A percentile compares a stretch with the other conserved stretches of the same genome.
phyloP scores from a whole-genome alignment of 2,888 invertebrate species.

The Dicyrtomina minuta region DNA sequence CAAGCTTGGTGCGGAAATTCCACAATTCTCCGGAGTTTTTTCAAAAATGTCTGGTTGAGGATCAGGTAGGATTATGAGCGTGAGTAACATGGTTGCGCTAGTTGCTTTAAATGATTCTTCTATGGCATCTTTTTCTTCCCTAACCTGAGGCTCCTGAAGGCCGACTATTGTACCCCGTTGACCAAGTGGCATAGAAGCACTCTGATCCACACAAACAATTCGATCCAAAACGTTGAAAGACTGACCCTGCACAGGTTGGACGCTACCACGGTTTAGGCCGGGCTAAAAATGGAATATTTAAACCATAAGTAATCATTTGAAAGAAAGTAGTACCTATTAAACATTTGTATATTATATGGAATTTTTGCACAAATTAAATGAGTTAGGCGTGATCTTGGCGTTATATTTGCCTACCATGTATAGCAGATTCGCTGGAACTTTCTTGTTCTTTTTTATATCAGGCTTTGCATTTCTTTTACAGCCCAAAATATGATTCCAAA shows the following conservation, averaged over 20 bases:
- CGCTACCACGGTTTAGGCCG: constrained; percentile 56
- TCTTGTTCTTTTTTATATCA: constrained; percentile 29
- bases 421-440: constrained; percentile 40
- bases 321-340: neutral
- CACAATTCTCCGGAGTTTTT: constrained; percentile 19
- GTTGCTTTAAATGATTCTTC: constrained; percentile 49
- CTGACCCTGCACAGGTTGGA: constrained; percentile 66
- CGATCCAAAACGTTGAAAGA: constrained; percentile 67
- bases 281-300: constrained; percentile 39
- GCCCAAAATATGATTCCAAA: constrained; percentile 46
- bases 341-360: neutral
- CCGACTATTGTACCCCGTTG: constrained; percentile 82
- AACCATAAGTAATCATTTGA: no score
- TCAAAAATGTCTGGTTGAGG: constrained; percentile 49
- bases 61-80: constrained; percentile 46
- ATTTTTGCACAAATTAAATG: neutral
- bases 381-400: no score
- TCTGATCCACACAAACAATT: constrained; percentile 74
- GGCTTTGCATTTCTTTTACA: constrained; percentile 17
- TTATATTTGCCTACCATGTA: constrained; percentile 37
- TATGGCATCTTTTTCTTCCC: constrained; percentile 35
- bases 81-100: constrained; percentile 43
- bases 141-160: constrained; percentile 50
- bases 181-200: constrained; percentile 78
- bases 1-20: neutral